Percentiles rank a stretch among this genome's conserved stretches.
Evolutionary conservation across 2,113 vertebrate species (phyloP).

Genomic region (Eretmochelys imbricata): DNA sequence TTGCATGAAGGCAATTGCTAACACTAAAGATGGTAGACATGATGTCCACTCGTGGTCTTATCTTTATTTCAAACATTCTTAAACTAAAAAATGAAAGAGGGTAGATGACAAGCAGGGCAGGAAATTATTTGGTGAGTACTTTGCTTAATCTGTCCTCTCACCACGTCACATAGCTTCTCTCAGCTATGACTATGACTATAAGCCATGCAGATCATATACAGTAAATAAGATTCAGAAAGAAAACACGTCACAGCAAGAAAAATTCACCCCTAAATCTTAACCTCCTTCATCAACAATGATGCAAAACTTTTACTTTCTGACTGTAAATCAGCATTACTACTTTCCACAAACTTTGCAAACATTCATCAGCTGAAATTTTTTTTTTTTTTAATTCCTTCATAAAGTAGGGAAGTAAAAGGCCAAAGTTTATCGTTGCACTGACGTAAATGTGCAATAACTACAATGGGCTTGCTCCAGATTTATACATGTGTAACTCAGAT

Average conservation of each 20-base stretch:
- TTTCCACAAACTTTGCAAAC: background rate
- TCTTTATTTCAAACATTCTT: fast-evolving
- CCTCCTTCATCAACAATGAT: background rate
- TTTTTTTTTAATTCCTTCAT: fast-evolving
- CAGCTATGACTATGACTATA: fast-evolving
- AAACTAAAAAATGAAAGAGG: background rate
- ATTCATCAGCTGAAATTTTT: background rate
- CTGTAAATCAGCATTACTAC: background rate
- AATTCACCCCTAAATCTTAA: background rate
- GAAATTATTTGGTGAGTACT: background rate
- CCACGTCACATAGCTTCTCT: fast-evolving
- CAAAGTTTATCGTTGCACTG: fast-evolving
- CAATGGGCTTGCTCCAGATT: background rate
- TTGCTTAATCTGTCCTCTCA: background rate
- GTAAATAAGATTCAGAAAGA: background rate
- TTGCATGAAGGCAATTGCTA: background rate
- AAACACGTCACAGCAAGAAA: background rate
- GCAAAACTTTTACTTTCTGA: background rate
- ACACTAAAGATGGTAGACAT: background rate
- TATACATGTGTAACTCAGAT: fast-evolving
- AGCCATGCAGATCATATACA: background rate
- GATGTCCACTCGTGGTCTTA: fast-evolving
- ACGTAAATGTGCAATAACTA: background rate
- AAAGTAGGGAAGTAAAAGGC: background rate
- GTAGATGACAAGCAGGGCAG: background rate